A percentile compares a stretch with the other conserved stretches of the same genome.
phyloP scores from a whole-genome alignment of 2,797 vertebrate species.

The Manis pentadactyla region DNA sequence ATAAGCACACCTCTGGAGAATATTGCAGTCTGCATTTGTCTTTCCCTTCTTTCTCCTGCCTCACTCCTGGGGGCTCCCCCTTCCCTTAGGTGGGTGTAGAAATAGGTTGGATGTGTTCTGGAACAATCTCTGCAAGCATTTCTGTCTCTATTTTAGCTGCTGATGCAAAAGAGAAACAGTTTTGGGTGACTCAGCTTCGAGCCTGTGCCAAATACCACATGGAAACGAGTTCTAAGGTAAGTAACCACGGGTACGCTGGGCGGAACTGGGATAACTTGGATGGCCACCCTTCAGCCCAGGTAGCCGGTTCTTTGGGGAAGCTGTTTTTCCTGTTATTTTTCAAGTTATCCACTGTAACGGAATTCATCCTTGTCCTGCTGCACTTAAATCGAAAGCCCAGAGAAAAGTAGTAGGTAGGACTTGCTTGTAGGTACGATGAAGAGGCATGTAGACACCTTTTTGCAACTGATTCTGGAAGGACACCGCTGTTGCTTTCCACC shows the following conservation, averaged over 20 bases:
- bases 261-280: background rate
- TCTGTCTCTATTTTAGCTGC: slow-evolving; percentile 89
- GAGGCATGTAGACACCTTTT: background rate
- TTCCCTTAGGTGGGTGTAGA: background rate
- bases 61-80: background rate
- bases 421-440: background rate
- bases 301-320: background rate
- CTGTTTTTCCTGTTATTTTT: background rate
- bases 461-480: background rate
- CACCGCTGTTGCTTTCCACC: background rate
- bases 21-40: background rate
- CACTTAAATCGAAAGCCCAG: background rate
- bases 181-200: slow-evolving; percentile 97
- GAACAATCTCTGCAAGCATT: background rate
- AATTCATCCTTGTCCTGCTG: background rate
- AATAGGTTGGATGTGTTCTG: background rate
- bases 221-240: slow-evolving; percentile 95
- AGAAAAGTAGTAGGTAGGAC: background rate
- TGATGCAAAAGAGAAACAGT: slow-evolving; percentile 95
- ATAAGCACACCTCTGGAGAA: background rate
- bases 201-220: slow-evolving; percentile 96
- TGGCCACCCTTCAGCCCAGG: background rate
- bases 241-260: slow-evolving; percentile 29
- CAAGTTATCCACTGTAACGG: background rate
- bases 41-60: background rate